Evolutionary conservation across 1,140 invertebrate species (phyloP), one percentile per base, ranked within the genome.

Genomic region (Drosophila eugracilis): DNA sequence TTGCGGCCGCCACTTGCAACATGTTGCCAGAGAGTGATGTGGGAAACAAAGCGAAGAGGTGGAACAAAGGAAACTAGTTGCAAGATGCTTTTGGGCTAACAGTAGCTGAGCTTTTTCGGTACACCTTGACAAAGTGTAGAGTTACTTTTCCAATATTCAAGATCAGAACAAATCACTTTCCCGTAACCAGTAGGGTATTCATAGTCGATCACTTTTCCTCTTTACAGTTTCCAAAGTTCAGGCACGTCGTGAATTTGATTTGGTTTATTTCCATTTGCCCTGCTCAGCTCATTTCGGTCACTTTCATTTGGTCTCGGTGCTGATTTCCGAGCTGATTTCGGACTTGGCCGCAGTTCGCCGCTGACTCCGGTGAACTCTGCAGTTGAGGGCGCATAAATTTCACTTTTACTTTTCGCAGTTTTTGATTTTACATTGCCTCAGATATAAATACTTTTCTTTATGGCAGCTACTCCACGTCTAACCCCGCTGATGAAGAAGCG

Each of bases 231-330:
- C 37, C 58, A 48, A 55, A 72, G 60, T 65, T 55, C 54, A 66
- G 72, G 78, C 77, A 80, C 78, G 78, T 80, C 66, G 78, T 81
- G 81, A 81, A 81, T 81, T 76, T 76, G 78, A 80, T 80, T 80
- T 81, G 78, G 72, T 80, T 80, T 80, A 81, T 80, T 80, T 81
- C 70, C 78, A 81, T 66, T 80, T 80, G 77, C 30, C 57, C 50
- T 60, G 44, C 55, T 62, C 41, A 55, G 28, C 15, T 26, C 60
- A 59, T 73, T 70, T 39, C 49, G 41, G 72, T 42, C 58, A 80
- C 77, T 80, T 80, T 80, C 72, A 47, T 70, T 58, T 48, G 77
- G 52, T 69, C 72, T 79, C 50, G 55, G 59, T 65, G 77, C 74
- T 69, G 76, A 57, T 39, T 65, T 52, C 24, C 17, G 28, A 28